phyloP scores from a whole-genome alignment of 1,140 invertebrate species.

The Drosophila neocordata region DNA sequence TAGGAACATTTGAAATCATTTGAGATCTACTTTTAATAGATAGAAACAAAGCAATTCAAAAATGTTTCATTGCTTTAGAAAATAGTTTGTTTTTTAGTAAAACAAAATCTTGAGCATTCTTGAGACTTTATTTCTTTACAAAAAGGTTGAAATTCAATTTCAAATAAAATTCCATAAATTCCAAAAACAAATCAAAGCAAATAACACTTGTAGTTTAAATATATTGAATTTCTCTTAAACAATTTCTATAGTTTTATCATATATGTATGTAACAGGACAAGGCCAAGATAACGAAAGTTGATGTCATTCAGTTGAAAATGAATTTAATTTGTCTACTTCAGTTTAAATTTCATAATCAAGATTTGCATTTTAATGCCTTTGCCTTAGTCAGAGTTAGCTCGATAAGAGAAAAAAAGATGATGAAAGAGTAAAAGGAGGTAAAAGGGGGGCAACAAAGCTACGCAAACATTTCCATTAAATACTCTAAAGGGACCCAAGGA shows the following conservation, averaged over 20 bases:
- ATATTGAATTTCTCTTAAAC: too few species aligned
- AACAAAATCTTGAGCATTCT: too few species aligned
- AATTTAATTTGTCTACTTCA: slow-evolving; percentile 61
- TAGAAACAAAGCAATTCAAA: too few species aligned
- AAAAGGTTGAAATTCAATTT: too few species aligned
- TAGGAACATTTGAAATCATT: too few species aligned
- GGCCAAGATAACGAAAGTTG: neutral
- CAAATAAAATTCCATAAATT: too few species aligned
- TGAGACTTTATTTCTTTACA: too few species aligned
- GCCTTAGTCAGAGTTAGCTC: slow-evolving; percentile 1
- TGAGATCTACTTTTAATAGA: too few species aligned
- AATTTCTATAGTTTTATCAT: neutral
- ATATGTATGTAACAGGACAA: neutral
- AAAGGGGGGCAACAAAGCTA: slow-evolving; percentile 46
- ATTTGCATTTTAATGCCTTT: slow-evolving; percentile 68
- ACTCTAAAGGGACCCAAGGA: slow-evolving; percentile 42
- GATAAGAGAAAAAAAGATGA: neutral
- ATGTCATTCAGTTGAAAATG: slow-evolving; percentile 36
- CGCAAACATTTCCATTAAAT: slow-evolving; percentile 78
- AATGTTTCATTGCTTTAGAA: too few species aligned
- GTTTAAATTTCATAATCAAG: slow-evolving; percentile 70
- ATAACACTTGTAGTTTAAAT: too few species aligned
- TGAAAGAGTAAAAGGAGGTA: neutral
- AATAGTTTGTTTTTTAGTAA: too few species aligned
- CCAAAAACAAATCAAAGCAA: too few species aligned